Evolutionary conservation across 2,797 vertebrate species (phyloP).

Genomic region (Gallinago nigripennis): DNA sequence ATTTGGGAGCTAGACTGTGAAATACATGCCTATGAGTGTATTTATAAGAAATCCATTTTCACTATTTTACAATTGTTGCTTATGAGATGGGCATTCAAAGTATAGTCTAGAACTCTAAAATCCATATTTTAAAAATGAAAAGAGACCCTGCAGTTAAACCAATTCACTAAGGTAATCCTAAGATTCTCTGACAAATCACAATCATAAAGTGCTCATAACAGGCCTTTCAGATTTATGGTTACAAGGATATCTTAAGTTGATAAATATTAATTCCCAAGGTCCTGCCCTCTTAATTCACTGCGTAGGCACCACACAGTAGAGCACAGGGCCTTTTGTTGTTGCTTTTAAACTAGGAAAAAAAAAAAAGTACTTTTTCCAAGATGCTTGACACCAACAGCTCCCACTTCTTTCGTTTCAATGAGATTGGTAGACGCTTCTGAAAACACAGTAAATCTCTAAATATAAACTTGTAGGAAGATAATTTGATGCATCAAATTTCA

Average conservation of each 20-base stretch:
- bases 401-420: not conserved
- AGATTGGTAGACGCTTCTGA: not conserved
- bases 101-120: not conserved
- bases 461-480: not conserved
- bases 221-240: not conserved
- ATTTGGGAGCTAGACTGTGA: not conserved
- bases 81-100: not conserved
- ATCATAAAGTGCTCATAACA: not conserved
- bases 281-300: not conserved
- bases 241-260: not conserved
- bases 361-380: not conserved
- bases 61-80: not conserved
- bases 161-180: not conserved
- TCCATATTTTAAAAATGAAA: not conserved
- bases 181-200: not conserved
- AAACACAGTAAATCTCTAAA: not conserved
- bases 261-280: slow-evolving; percentile 1
- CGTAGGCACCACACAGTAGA: not conserved
- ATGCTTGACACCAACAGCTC: not conserved
- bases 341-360: not conserved
- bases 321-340: not conserved
- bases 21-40: not conserved
- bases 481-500: not conserved
- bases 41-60: not conserved
- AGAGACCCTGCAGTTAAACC: not conserved